Base-by-base conservation (phyloP, 2,888 invertebrate species). In the Camptogramma bilineatum region DNA sequence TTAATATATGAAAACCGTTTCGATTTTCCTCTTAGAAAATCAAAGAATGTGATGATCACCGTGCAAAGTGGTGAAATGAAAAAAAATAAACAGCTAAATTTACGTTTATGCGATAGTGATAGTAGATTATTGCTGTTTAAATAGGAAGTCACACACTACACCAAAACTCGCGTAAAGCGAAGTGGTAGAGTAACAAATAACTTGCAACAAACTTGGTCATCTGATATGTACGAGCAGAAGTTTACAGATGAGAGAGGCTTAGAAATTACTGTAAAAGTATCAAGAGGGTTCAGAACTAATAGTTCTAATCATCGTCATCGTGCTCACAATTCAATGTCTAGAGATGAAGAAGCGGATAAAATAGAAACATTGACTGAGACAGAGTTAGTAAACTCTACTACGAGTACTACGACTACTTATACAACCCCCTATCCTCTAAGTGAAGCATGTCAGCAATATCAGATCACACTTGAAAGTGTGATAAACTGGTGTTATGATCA, bases 201-300 rank as follows among this genome's bases (percentile, higher is more conserved):
- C 17, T 51, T 51, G 28, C 28, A 51, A 28, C 51, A 51, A 51
- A 16, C 17, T 51, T 51, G 51, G 51, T 51, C 51, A 31, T 51
- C 51, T 51, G 51, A 51, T 51, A 9, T 51, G 17, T 51, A n/a
- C 7, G 28, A 51, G 8, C 51, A 51, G 31, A 51, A 51, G 51
- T 51, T 31, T 28, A 31, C 28, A 9, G 51, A 51, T 51, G 51
- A 51, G 51, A 51, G 9, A 51, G 51, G 28, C 17, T 51, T 51
- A 28, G 31, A 51, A 51, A 51, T 51, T 28, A 51, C 31, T 51
- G 51, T 51, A 17, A 51, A 51, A 51, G 51, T 51, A 28, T 31
- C 51, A 51, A 51, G 51, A 51, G 51, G 51, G n/a, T 28, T 28
- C n/a, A 51, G 17, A 16, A 31, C 28, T 39, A 39, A 39, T 39